Base-by-base conservation (phyloP, 2,888 invertebrate species). In the Hydriomena furcata region DNA sequence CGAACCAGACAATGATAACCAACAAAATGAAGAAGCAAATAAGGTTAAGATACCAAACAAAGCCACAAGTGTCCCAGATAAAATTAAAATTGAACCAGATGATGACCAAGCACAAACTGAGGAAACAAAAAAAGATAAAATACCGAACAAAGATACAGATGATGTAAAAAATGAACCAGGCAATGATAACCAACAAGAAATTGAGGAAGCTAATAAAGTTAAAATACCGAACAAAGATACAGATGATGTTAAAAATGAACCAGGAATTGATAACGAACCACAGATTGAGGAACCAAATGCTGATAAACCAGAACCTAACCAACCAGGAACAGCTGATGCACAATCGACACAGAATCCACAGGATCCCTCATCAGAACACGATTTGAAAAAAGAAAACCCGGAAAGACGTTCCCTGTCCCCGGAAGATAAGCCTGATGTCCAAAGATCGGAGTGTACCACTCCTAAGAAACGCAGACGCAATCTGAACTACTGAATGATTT, bases 401-500 rank as follows among this genome's bases (percentile, higher is more conserved):
- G 38, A 40, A 8, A 53, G 37, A 28, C 27, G 30, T n/a, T n/a
- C n/a, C 8, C n/a, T n/a, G 35, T 47, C 38, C 1, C 20, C 17
- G 12, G 11, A 31, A 12, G 7, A 1, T 2, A 23, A 23, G 3
- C 30, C 40, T 11, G 30, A 41, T 8, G 13, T 7, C 13, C 43
- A 30, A 3, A n/a, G 7, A 31, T 7, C 37, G 2, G n/a, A 28
- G 11, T 12, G 13, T 35, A 20, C 10, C 10, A 53, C 54, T 20
- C 55, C 61, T 5, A 55, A 46, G n/a, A 66, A 63, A 46, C 60
- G 48, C 25, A 47, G 36, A 21, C 66, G 55, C 36, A 61, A 51
- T 20, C 48, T 68, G 8, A 67, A 66, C 35, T 62, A 57, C 34
- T 63, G 46, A 38, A n/a, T n/a, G n/a, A n/a, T n/a, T n/a, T n/a